These are phyloP conservation scores for Disparrhopalites patrizii DNA, from an alignment of 2,888 invertebrate genomes.

Conservation along the genomic window DNA sequence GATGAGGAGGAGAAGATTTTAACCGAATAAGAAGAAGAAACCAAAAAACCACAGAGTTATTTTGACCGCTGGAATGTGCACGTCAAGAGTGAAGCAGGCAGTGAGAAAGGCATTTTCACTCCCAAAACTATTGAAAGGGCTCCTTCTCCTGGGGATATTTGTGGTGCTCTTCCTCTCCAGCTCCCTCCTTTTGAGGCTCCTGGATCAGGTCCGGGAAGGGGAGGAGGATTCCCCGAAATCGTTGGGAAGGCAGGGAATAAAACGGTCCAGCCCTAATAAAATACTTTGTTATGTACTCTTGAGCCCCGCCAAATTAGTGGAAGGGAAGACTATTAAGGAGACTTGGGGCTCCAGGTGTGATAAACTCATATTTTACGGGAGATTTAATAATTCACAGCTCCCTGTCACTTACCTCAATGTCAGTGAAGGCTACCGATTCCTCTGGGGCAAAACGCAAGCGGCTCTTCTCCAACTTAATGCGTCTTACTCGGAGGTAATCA, in stretches of 20 bases:
- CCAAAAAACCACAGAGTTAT: too few relatives aligned
- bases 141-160: too few relatives aligned
- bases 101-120: too few relatives aligned
- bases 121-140: too few relatives aligned
- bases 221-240: too few relatives aligned
- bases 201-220: too few relatives aligned
- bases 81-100: too few relatives aligned
- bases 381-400: conserved; percentile 34
- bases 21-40: too few relatives aligned
- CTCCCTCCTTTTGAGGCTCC: too few relatives aligned
- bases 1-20: too few relatives aligned
- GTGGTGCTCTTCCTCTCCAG: too few relatives aligned
- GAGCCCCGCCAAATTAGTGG: conserved; percentile 27
- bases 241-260: neutral
- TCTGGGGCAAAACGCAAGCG: conserved; percentile 47
- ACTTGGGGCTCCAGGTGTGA: conserved; percentile 47
- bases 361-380: conserved; percentile 41
- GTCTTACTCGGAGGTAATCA: conserved; percentile 25
- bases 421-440: conserved; percentile 41
- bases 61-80: too few relatives aligned
- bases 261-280: conserved; percentile 8
- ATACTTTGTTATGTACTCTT: conserved; percentile 44
- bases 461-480: conserved; percentile 33
- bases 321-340: conserved; percentile 37
- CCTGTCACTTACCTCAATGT: conserved; percentile 37